Percentiles rank a stretch among this genome's conserved stretches.
Conservation (phyloP, 2,888 invertebrate species). For the Pheosia tremula region DNA sequence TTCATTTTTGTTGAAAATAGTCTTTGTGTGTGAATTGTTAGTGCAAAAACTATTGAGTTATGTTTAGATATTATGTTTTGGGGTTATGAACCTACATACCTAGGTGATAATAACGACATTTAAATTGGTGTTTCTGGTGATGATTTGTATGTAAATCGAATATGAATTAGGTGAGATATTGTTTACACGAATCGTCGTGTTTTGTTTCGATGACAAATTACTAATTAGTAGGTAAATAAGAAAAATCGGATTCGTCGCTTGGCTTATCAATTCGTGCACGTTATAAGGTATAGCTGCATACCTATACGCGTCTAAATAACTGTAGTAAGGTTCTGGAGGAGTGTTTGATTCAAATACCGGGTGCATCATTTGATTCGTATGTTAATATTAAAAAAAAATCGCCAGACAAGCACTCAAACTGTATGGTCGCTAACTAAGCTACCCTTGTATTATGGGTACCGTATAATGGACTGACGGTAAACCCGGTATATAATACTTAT, state of each 20-base stretch:
- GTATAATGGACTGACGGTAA: too few relatives aligned
- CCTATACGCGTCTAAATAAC: too few relatives aligned
- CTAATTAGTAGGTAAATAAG: background rate
- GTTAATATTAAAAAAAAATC: too few relatives aligned
- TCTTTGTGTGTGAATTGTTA: background rate
- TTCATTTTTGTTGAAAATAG: conserved; percentile 7
- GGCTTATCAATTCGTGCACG: background rate
- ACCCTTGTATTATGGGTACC: too few relatives aligned
- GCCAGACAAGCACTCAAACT: too few relatives aligned
- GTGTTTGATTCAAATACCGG: too few relatives aligned
- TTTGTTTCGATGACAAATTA: background rate
- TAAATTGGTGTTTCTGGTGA: background rate
- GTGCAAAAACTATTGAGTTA: conserved; percentile 15
- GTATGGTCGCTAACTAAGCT: too few relatives aligned
- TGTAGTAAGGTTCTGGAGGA: too few relatives aligned
- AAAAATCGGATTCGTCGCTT: background rate
- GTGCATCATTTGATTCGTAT: too few relatives aligned
- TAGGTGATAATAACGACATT: background rate
- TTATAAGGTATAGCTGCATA: background rate
- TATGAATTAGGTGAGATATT: background rate
- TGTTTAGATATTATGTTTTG: background rate
- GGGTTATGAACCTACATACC: background rate
- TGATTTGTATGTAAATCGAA: background rate
- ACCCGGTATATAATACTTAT: too few relatives aligned
- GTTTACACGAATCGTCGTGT: background rate